Evolutionary conservation across 2,113 vertebrate species (phyloP), one percentile per base, ranked within the genome.

Genomic region (Nesoenas mayeri): DNA sequence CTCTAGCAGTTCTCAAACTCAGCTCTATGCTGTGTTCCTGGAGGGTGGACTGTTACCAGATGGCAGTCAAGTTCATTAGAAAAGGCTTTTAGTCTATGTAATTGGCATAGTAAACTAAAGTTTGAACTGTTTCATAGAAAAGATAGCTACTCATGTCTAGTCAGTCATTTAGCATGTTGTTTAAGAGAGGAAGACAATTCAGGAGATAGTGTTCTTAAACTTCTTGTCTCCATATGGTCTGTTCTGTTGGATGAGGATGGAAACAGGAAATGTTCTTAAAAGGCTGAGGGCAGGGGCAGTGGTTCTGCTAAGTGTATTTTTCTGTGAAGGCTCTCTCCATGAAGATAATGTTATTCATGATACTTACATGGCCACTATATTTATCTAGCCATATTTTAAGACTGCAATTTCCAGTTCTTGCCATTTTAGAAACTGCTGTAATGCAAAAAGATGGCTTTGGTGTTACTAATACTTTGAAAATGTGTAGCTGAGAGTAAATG

Each of bases 381-480:
- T 28, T 75, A 31, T 40, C 25, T 54, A 31, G 18, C 10, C 7
- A 4, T 70, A 51, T 85, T 91, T 78, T 72, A 91, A 79, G 32
- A n/a, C 36, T 67, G 29, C 25, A 54, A 3, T 58, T 93, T 93
- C 47, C 34, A 34, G 32, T 72, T 36, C 77, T 31, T 18, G 11
- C 7, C 7, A 15, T 57, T 71, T n/a, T 16, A 88, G 50, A 57
- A 88, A 51, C 12, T 61, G 12, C 32, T 66, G 28, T 38, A 75
- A 70, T 47, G 26, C 38, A 38, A 40, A 61, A 79, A 44, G 10
- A 42, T 51, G 9, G 22, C 17, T 90, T 81, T 47, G 32, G 13
- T 69, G 48, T 87, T 87, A 90, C 48, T 81, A 94, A 79, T 89
- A 66, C 31, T 82, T 72, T 34, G 32, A n/a, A 93, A 94, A 79